phyloP scores from a whole-genome alignment of 2,113 vertebrate genomes.

The Pseudorasbora parva region DNA sequence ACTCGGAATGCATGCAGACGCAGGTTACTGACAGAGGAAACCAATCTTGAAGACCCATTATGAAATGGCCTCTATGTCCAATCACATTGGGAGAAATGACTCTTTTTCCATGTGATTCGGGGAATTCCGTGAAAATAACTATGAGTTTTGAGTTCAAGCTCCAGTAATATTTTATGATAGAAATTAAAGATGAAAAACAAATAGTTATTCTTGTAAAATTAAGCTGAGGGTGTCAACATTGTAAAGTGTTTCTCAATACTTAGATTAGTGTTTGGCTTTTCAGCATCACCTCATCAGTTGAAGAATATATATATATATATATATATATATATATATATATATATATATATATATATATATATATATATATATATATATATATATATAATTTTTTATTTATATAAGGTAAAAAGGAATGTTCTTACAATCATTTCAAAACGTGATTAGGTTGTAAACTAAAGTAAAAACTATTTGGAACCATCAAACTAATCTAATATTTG shows the following conservation, averaged over 20 bases:
- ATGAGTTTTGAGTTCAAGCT: conserved; percentile 65
- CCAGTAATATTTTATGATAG: conserved; percentile 55
- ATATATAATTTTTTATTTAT: no score
- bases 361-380: no score
- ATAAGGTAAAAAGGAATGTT: no score
- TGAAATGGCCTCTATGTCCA: conserved; percentile 30
- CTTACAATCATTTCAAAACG: not conserved
- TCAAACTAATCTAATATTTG: conserved; percentile 30
- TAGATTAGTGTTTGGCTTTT: conserved; percentile 16
- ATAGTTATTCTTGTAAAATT: conserved; percentile 1
- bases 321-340: no score
- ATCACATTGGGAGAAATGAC: conserved; percentile 37
- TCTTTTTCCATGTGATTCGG: conserved; percentile 42
- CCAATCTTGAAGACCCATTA: conserved; percentile 21
- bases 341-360: no score
- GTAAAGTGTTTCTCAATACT: conserved; percentile 35
- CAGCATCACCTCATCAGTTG: not conserved
- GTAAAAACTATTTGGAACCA: not conserved
- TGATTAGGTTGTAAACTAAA: not conserved
- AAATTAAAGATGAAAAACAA: conserved; percentile 38
- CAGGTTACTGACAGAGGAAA: conserved; percentile 24
- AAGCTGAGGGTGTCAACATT: not conserved
- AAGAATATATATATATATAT: no score
- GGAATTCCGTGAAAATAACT: conserved; percentile 30
- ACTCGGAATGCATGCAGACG: conserved; percentile 28